These are phyloP conservation scores for Macropis europaea DNA, from an alignment of 2,888 invertebrate genomes.

Conservation along the genomic window DNA sequence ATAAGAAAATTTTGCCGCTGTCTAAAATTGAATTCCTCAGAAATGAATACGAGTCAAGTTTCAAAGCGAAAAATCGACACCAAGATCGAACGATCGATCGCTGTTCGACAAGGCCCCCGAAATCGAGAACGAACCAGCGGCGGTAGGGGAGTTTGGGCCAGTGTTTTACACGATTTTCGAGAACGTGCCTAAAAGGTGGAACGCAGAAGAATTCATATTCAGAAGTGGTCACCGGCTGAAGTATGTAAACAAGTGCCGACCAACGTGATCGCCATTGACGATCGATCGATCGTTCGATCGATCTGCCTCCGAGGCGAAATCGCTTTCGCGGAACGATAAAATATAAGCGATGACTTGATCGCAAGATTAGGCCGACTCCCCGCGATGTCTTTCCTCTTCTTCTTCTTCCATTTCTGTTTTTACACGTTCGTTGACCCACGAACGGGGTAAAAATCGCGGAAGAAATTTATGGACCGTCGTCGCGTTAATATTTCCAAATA, in stretches of 20 bases:
- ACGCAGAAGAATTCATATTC: slow-evolving; percentile 71
- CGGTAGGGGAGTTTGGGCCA: not conserved
- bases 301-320: slow-evolving; percentile 54
- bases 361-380: slow-evolving; percentile 50
- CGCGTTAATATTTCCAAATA: not conserved
- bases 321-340: slow-evolving; percentile 72
- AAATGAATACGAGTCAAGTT: too few relatives aligned
- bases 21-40: too few relatives aligned
- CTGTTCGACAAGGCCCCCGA: too few relatives aligned
- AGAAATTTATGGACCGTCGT: slow-evolving; percentile 3
- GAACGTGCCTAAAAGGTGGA: slow-evolving; percentile 40
- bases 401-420: slow-evolving; percentile 15
- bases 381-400: slow-evolving; percentile 30
- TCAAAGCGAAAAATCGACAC: too few relatives aligned
- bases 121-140: not conserved
- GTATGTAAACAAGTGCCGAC: slow-evolving; percentile 75
- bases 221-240: slow-evolving; percentile 64
- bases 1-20: too few relatives aligned
- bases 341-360: slow-evolving; percentile 52
- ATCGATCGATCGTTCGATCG: slow-evolving; percentile 60
- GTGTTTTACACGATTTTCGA: slow-evolving; percentile 42
- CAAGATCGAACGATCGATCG: too few relatives aligned
- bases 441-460: slow-evolving; percentile 11
- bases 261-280: slow-evolving; percentile 75
- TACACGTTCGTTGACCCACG: slow-evolving; percentile 43